Conservation (phyloP, 1,140 invertebrate genomes). For the Bombus picipes region DNA sequence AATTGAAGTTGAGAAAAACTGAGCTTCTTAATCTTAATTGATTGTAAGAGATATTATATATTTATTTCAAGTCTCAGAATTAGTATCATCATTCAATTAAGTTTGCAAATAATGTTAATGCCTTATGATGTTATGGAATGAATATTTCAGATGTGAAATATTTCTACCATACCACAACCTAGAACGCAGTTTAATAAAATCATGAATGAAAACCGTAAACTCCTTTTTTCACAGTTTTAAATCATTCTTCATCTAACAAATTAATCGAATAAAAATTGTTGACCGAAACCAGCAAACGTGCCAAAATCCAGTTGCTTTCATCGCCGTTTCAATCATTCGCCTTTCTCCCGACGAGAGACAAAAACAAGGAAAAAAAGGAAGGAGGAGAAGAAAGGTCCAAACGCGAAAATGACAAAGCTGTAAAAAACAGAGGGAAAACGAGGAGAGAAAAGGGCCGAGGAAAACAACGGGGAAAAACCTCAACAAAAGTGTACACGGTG, state of each 20-base stretch:
- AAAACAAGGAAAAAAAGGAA: not conserved
- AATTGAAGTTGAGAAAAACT: too few relatives aligned
- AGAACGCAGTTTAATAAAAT: too few relatives aligned
- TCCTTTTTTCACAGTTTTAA: not conserved
- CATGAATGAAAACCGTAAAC: too few relatives aligned
- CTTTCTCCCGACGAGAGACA: not conserved
- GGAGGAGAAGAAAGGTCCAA: not conserved
- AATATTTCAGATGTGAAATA: too few relatives aligned
- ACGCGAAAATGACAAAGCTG: not conserved
- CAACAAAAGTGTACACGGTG: conserved; percentile 4
- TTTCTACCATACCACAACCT: too few relatives aligned
- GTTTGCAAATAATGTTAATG: too few relatives aligned
- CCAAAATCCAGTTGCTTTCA: too few relatives aligned
- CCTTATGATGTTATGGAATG: too few relatives aligned
- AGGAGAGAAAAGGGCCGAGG: not conserved
- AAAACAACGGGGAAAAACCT: not conserved
- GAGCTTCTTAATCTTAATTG: too few relatives aligned
- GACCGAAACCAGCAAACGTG: not conserved
- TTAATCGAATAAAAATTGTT: not conserved
- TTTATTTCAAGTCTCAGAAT: too few relatives aligned
- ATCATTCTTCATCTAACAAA: not conserved
- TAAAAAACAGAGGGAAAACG: not conserved
- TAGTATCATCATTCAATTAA: too few relatives aligned
- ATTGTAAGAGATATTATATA: too few relatives aligned
- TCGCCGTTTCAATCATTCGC: not conserved